Base-by-base conservation (phyloP, 2,888 invertebrate genomes). In the Pterostichus madidus region DNA sequence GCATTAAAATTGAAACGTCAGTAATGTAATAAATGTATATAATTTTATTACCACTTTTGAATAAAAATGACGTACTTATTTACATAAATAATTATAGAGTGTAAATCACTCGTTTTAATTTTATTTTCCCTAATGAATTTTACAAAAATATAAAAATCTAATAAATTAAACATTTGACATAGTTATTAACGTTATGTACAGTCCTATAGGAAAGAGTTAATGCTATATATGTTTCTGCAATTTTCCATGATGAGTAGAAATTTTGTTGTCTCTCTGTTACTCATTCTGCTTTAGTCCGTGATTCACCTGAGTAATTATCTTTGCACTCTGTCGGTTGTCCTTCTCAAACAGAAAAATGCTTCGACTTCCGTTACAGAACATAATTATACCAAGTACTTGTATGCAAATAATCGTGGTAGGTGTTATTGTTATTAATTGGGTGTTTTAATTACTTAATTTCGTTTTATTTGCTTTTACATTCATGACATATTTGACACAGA, bases 341-440 rank as follows among this genome's bases (percentile, higher is more conserved):
- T 77, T 64, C 77, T 77, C 24, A 53, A 39, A n/a, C 56, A 56
- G 53, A 39, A 77, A 77, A 77, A 77, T 77, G 77, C 56, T 56
- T n/a, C 13, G 32, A 35, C 53, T 77, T 77, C 77, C 77, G 77
- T 56, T 77, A 39, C 39, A 56, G 77, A 71, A 71, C 10, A 68
- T 15, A 77, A 77, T 77, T 77, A 77, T 77, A 77, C 35, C 77
- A 32, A 53, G 35, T 32, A 77, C 77, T 64, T 32, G 35, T 77
- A 77, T 77, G 77, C 56, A 77, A 77, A 75, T 75, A 75, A 35
- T 35, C 64, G 35, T 13, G 64, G 5, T n/a, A 32, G 64, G 64
- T 32, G 56, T 35, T 64, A 35, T 64, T 64, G 32, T 35, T 64
- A 32, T 49, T 49, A 49, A 49, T 49, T n/a, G 49, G 13, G 49